Evolutionary conservation across 2,113 vertebrate species (phyloP).

Genomic region (Lipophrys pholis): DNA sequence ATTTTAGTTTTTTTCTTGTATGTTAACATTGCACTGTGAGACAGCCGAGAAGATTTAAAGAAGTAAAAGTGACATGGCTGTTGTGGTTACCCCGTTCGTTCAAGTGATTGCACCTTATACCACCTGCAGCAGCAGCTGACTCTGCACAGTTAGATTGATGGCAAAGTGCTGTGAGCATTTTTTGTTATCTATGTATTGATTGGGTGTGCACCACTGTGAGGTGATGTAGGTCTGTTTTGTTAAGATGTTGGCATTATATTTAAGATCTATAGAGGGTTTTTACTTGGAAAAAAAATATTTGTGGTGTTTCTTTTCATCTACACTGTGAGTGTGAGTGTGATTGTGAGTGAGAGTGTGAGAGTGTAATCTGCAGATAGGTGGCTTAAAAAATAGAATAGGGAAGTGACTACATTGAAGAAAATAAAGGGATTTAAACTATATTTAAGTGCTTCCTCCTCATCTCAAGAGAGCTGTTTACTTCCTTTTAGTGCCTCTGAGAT

Average conservation of each 20-base stretch:
- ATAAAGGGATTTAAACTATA: conserved; percentile 28
- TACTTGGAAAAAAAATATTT: not conserved
- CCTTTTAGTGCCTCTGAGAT: conserved; percentile 49
- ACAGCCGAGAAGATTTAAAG: not conserved
- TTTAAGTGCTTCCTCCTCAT: conserved; percentile 44
- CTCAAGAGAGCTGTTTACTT: conserved; percentile 39
- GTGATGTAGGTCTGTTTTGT: not conserved
- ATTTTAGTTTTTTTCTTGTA: no score
- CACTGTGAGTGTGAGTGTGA: no score
- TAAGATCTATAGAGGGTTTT: not conserved
- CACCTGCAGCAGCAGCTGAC: not conserved
- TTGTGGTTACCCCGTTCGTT: not conserved
- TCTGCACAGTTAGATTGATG: not conserved
- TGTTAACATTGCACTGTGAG: no score
- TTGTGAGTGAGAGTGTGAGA: not conserved
- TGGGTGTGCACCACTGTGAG: not conserved
- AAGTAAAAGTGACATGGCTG: not conserved
- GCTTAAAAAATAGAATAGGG: not conserved
- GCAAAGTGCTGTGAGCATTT: not conserved
- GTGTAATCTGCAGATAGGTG: not conserved
- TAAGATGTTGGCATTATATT: not conserved
- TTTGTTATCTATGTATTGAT: conserved; percentile 9
- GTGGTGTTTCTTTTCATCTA: no score
- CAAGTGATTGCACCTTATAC: not conserved
- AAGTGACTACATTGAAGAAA: conserved; percentile 14